Conservation (phyloP, 2,797 vertebrate species). For the Manis crassicaudata region DNA sequence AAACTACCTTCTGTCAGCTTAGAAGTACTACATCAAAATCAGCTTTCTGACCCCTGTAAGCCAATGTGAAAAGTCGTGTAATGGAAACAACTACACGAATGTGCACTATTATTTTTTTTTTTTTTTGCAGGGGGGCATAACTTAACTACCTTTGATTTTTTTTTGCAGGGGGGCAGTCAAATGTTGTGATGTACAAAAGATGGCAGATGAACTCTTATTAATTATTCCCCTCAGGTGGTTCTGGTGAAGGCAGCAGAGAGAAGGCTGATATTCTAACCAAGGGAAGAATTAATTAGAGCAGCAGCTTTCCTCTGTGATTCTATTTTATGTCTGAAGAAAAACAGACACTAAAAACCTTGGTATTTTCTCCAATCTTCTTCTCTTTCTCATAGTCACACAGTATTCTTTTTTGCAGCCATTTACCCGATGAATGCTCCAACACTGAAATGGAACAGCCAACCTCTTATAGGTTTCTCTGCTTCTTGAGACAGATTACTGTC, state of each 20-base stretch:
- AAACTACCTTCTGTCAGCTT: not conserved
- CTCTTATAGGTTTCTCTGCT: not conserved
- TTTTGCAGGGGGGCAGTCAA: not conserved
- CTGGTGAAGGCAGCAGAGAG: not conserved
- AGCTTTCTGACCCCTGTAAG: not conserved
- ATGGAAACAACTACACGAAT: not conserved
- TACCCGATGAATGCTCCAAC: not conserved
- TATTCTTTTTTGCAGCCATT: not conserved
- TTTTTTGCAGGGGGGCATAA: not conserved
- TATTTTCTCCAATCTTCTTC: not conserved
- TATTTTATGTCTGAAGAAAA: constrained; percentile 17
- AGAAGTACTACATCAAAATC: not conserved
- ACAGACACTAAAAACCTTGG: not conserved
- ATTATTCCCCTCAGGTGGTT: not conserved
- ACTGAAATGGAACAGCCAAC: not conserved
- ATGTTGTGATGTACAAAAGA: not conserved
- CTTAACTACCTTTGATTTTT: constrained; percentile 1
- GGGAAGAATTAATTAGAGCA: constrained; percentile 36
- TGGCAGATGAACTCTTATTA: not conserved
- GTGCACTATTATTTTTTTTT: not conserved
- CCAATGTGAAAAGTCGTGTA: not conserved
- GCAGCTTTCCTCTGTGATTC: constrained; percentile 14
- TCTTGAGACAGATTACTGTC: not conserved
- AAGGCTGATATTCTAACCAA: not conserved
- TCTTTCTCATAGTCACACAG: constrained; percentile 15